Evolutionary conservation across 2,888 invertebrate genomes (phyloP).

Genomic region (Acanthoscelides obtectus): DNA sequence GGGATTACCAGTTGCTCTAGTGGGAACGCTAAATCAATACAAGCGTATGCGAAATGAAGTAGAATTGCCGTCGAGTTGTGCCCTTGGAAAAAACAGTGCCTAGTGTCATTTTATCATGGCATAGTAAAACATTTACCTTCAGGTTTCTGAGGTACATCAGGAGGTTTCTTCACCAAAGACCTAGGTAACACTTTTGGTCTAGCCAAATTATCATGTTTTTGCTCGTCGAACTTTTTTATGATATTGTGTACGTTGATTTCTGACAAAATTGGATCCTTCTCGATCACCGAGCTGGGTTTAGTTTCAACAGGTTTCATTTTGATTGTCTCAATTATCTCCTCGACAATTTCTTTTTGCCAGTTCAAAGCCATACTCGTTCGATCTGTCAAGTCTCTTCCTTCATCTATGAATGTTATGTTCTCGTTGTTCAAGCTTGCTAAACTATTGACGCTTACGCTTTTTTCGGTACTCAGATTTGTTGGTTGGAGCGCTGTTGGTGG

Average conservation of each 20-base stretch:
- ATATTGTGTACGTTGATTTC: constrained; percentile 45
- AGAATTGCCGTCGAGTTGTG: no score
- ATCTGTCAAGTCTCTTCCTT: constrained; percentile 44
- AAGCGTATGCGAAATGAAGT: no score
- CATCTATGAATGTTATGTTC: constrained; percentile 44
- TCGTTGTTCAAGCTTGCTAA: constrained; percentile 43
- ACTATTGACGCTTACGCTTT: constrained; percentile 44
- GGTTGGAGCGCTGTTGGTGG: constrained; percentile 8
- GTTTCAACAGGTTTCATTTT: constrained; percentile 20
- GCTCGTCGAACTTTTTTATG: constrained; percentile 43
- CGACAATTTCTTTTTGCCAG: constrained; percentile 37
- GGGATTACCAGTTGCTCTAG: no score
- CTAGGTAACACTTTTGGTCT: constrained; percentile 39
- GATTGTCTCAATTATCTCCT: constrained; percentile 32
- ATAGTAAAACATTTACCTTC: no score
- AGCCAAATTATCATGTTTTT: constrained; percentile 20
- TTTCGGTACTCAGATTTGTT: constrained; percentile 38
- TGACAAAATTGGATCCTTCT: constrained; percentile 37
- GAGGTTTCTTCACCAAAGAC: constrained; percentile 35
- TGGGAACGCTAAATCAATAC: no score
- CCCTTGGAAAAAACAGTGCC: no score
- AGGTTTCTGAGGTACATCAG: constrained; percentile 39
- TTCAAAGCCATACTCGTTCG: constrained; percentile 43
- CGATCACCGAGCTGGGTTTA: constrained; percentile 1
- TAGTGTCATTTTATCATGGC: no score